Evolutionary conservation across 2,797 vertebrate species (phyloP).

Genomic region (Ptychadena robeensis): DNA sequence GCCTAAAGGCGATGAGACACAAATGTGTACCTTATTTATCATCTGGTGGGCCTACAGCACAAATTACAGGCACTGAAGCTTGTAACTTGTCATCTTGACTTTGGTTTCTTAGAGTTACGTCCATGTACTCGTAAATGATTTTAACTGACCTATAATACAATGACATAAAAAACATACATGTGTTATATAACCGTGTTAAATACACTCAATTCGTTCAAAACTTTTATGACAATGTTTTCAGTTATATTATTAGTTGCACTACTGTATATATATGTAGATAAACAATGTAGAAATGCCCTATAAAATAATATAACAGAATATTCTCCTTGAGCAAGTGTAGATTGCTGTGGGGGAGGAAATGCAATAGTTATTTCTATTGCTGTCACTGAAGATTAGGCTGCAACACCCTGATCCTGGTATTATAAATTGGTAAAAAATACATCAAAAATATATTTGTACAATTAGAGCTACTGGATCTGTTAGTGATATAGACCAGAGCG

Average conservation of each 20-base stretch:
- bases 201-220: background rate
- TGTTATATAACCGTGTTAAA: background rate
- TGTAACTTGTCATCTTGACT: slow-evolving; percentile 78
- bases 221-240: background rate
- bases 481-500: slow-evolving; percentile 35
- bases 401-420: slow-evolving; percentile 66
- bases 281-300: slow-evolving; percentile 33
- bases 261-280: background rate
- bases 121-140: background rate
- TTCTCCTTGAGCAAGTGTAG: slow-evolving; percentile 66
- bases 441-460: slow-evolving; percentile 49
- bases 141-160: background rate
- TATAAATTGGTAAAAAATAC: slow-evolving; percentile 67
- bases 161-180: background rate
- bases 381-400: slow-evolving; percentile 75
- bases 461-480: slow-evolving; percentile 49
- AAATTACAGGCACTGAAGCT: slow-evolving; percentile 84
- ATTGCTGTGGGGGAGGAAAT: slow-evolving; percentile 70
- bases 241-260: background rate
- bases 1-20: slow-evolving; percentile 81
- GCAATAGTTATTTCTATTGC: slow-evolving; percentile 69
- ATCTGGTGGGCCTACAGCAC: slow-evolving; percentile 85
- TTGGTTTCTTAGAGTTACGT: slow-evolving; percentile 14
- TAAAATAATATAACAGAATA: slow-evolving; percentile 68
- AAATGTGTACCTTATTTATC: slow-evolving; percentile 81